Conservation (phyloP, 2,797 vertebrate genomes). For the Hippoglossus hippoglossus region DNA sequence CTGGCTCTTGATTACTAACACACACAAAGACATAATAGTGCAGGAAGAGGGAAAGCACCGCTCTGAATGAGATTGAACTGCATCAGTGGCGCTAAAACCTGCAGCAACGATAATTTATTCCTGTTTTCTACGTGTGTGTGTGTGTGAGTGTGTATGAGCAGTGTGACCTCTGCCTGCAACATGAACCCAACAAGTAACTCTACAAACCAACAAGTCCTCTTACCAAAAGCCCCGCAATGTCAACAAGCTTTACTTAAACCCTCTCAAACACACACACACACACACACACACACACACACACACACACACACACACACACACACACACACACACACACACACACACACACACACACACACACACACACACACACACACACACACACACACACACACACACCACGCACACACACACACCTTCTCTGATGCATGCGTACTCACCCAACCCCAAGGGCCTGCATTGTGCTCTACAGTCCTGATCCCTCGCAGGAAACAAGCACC, state of each 20-base stretch:
- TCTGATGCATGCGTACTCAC: slow-evolving; percentile 70
- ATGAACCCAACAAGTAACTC: slow-evolving; percentile 53
- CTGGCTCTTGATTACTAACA: slow-evolving; percentile 52
- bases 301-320: slow-evolving; percentile 24
- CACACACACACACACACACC: slow-evolving; percentile 35
- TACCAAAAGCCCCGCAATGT: slow-evolving; percentile 55
- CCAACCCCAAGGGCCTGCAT: slow-evolving; percentile 69
- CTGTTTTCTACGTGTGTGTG: not conserved
- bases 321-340: not conserved
- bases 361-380: slow-evolving; percentile 25
- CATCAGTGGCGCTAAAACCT: slow-evolving; percentile 2
- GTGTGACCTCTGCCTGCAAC: slow-evolving; percentile 38
- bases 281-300: slow-evolving; percentile 24
- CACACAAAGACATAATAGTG: slow-evolving; percentile 12
- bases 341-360: slow-evolving; percentile 25
- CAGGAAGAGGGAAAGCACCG: slow-evolving; percentile 9
- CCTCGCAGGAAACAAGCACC: slow-evolving; percentile 75
- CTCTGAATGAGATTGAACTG: slow-evolving; percentile 11
- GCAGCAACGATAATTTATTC: slow-evolving; percentile 6
- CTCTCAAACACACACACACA: slow-evolving; percentile 44
- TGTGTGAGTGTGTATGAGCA: not conserved
- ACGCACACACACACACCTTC: slow-evolving; percentile 8
- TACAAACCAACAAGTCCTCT: slow-evolving; percentile 49
- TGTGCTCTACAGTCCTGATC: slow-evolving; percentile 77
- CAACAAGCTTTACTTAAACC: slow-evolving; percentile 71